phyloP scores from a whole-genome alignment of 2,888 invertebrate species.

The Sesamia inferens region DNA sequence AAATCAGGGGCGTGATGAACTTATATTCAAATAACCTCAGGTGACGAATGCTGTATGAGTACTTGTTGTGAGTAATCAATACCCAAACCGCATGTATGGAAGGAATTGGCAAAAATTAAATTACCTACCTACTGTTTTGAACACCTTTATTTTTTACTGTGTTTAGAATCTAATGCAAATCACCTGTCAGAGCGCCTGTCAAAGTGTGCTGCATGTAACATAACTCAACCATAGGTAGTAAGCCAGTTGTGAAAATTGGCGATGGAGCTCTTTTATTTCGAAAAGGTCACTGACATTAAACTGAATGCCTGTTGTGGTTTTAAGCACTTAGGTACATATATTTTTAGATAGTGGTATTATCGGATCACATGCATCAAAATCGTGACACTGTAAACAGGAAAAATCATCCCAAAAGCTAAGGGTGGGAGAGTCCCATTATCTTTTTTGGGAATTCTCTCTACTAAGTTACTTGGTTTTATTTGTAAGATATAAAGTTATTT shows the following conservation, averaged over 20 bases:
- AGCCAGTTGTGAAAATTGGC: constrained; percentile 32
- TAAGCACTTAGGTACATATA: constrained; percentile 45
- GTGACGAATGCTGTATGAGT: constrained; percentile 45
- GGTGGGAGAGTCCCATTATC: constrained; percentile 37
- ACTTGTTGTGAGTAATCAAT: constrained; percentile 33
- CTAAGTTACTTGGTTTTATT: constrained; percentile 31
- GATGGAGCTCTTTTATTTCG: constrained; percentile 39
- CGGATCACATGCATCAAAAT: constrained; percentile 47
- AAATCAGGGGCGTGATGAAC: constrained; percentile 8
- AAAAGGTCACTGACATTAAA: constrained; percentile 70
- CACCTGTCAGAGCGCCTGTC: constrained; percentile 36
- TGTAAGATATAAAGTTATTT: constrained; percentile 25
- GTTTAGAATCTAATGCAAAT: constrained; percentile 40
- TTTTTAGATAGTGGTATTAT: constrained; percentile 50
- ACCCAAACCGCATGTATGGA: constrained; percentile 13
- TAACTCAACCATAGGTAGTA: constrained; percentile 30
- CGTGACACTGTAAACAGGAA: constrained; percentile 53
- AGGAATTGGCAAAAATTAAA: constrained; percentile 20
- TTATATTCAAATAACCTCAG: constrained; percentile 36
- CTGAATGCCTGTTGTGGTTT: constrained; percentile 52
- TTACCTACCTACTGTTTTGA: background rate
- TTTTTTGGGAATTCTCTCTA: constrained; percentile 37
- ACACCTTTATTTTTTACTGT: constrained; percentile 17
- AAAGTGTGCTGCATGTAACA: constrained; percentile 33
- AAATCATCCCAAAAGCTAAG: constrained; percentile 47